Percentiles rank a stretch among this genome's conserved stretches.
Conservation (phyloP, 2,113 vertebrate genomes). For the Sapajus apella region DNA sequence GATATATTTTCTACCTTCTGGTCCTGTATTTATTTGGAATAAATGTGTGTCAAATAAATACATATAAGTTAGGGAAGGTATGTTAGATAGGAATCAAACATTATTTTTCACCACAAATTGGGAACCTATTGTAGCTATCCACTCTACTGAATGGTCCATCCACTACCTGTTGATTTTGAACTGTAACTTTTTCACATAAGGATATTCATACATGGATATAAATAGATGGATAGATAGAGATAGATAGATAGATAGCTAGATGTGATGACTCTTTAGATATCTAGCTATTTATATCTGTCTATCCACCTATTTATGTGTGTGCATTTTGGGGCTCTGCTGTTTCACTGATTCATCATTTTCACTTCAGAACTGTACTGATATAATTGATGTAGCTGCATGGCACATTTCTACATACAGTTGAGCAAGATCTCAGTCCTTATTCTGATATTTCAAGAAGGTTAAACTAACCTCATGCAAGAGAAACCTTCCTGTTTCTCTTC, state of each 20-base stretch:
- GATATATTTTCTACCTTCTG: neutral
- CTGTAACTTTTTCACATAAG: neutral
- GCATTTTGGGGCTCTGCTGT: neutral
- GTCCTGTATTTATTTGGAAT: neutral
- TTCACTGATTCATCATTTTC: neutral
- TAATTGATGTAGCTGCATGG: neutral
- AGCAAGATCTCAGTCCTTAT: neutral
- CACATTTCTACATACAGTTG: fast-evolving
- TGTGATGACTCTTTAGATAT: neutral
- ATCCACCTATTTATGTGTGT: neutral
- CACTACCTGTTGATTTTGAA: neutral
- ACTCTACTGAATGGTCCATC: neutral
- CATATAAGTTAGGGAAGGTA: neutral
- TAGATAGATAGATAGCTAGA: no score
- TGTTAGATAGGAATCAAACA: neutral
- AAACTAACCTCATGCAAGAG: neutral
- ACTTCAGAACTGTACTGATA: neutral
- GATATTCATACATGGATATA: neutral
- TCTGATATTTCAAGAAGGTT: neutral
- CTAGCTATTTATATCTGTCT: neutral
- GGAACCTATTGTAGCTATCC: fast-evolving
- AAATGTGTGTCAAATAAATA: neutral
- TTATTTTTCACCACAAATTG: neutral
- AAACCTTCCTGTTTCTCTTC: neutral
- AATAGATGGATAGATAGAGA: neutral